Conservation (phyloP, 2,113 vertebrate species). For the Rhea americana region DNA sequence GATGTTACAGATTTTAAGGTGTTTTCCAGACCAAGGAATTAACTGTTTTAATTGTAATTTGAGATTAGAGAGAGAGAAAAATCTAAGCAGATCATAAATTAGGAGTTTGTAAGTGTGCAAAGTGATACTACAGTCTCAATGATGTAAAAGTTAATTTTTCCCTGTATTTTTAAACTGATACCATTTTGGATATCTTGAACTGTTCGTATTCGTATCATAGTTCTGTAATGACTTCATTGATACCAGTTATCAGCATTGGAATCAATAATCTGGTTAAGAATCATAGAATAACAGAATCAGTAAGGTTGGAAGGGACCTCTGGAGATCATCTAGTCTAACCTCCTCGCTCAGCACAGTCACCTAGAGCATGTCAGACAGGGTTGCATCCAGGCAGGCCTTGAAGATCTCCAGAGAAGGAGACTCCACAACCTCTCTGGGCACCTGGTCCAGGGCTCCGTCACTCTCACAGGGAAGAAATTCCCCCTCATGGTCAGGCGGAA, state of each 20-base stretch:
- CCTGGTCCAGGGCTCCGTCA: no score
- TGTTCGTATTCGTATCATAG: not conserved
- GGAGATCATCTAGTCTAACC: no score
- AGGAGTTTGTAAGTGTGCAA: not conserved
- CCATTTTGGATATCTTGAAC: not conserved
- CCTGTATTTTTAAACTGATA: not conserved
- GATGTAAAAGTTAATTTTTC: conserved; percentile 22
- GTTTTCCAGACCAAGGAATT: not conserved
- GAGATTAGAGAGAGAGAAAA: not conserved
- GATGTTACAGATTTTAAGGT: not conserved
- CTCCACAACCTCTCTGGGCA: no score
- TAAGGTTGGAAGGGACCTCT: no score
- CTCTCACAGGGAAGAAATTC: no score
- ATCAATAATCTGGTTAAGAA: not conserved
- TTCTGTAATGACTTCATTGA: not conserved
- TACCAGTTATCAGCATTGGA: not conserved
- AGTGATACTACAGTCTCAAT: not conserved
- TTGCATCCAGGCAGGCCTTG: no score
- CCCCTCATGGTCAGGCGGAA: no score
- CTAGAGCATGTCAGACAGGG: no score
- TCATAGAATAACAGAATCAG: no score
- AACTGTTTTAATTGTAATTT: not conserved
- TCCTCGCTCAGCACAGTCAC: no score
- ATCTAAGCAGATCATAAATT: not conserved
- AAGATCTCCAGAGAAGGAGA: no score